phyloP scores from a whole-genome alignment of 1,140 invertebrate genomes.

The Ips typographus region DNA sequence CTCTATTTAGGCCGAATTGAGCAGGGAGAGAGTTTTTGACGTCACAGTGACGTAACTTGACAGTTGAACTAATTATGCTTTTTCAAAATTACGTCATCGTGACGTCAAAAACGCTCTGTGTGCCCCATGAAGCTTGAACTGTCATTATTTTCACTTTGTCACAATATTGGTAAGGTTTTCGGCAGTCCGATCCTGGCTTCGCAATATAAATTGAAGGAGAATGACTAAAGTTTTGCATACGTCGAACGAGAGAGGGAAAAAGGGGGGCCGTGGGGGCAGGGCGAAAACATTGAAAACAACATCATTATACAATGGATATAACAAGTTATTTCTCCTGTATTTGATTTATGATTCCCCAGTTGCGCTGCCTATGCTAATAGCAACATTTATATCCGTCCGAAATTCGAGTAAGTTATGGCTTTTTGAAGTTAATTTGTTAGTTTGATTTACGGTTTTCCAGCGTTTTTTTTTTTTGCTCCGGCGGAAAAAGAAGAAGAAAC shows the following conservation, averaged over 20 bases:
- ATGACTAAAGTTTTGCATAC: conserved; percentile 48
- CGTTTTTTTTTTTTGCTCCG: no score
- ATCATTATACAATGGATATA: conserved; percentile 53
- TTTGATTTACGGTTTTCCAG: conserved; percentile 54
- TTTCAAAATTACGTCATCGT: no score
- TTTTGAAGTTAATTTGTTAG: conserved; percentile 54
- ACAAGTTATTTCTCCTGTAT: conserved; percentile 53
- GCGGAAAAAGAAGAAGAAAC: conserved; percentile 38
- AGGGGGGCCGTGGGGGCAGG: no score
- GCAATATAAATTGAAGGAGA: conserved; percentile 40
- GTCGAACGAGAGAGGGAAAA: conserved; percentile 46
- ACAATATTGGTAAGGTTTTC: not conserved
- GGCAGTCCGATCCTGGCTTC: conserved; percentile 22
- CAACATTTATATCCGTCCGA: conserved; percentile 52
- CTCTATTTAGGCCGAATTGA: no score
- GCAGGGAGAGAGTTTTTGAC: no score
- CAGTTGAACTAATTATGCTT: no score
- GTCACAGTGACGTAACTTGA: no score
- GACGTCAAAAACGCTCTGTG: no score
- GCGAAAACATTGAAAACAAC: conserved; percentile 49
- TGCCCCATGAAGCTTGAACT: no score
- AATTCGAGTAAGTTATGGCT: conserved; percentile 50
- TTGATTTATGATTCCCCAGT: conserved; percentile 51
- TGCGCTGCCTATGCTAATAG: conserved; percentile 53
- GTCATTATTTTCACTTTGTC: not conserved